These are phyloP conservation scores for Struthio camelus DNA, from an alignment of 2,113 vertebrate species.

Conservation along the genomic window DNA sequence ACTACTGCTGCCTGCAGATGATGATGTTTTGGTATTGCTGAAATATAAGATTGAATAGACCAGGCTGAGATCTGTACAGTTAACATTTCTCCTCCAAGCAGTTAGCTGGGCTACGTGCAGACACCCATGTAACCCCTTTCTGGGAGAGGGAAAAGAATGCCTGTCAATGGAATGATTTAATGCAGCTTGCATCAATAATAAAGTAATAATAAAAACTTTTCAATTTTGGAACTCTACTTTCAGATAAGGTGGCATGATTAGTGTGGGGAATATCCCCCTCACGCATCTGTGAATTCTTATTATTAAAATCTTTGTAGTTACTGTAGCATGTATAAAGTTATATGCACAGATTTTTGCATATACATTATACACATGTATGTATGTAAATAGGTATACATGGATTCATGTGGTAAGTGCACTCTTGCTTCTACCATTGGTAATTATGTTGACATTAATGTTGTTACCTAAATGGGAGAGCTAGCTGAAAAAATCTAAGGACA, in stretches of 20 bases:
- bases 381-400: neutral
- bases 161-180: neutral
- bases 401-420: neutral
- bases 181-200: neutral
- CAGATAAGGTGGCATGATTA: neutral
- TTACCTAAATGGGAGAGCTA: neutral
- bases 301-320: neutral
- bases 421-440: neutral
- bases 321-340: neutral
- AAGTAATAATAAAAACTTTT: neutral
- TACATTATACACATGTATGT: neutral
- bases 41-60: neutral
- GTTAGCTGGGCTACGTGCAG: neutral
- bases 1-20: neutral
- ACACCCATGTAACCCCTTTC: neutral
- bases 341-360: neutral
- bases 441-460: neutral
- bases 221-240: neutral
- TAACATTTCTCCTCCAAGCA: neutral
- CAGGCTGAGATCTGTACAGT: neutral
- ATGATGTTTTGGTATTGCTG: neutral
- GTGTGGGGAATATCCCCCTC: neutral
- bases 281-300: neutral
- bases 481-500: neutral
- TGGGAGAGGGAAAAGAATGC: neutral